Evolutionary conservation across 1,140 invertebrate species (phyloP).

Genomic region (Drosophila teissieri): DNA sequence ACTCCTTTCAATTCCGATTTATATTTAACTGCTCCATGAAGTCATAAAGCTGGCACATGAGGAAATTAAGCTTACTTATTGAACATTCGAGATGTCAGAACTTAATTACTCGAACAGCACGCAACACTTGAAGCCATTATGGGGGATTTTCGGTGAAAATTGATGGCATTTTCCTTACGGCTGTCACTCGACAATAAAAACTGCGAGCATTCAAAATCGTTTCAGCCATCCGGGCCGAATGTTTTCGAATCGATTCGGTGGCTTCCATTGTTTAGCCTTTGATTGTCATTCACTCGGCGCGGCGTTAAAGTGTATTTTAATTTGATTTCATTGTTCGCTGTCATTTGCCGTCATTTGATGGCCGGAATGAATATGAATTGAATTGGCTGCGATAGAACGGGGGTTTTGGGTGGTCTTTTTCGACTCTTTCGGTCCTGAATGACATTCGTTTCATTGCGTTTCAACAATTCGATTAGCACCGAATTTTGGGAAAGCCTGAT

Average conservation of each 20-base stretch:
- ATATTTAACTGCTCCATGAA: slow-evolving; percentile 5
- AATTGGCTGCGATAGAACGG: slow-evolving; percentile 24
- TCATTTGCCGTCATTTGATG: slow-evolving; percentile 68
- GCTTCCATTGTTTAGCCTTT: slow-evolving; percentile 76
- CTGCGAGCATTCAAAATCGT: slow-evolving; percentile 7
- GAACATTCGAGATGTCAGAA: slow-evolving; percentile 40
- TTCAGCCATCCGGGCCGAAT: not conserved
- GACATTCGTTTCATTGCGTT: slow-evolving; percentile 60
- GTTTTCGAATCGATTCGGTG: slow-evolving; percentile 30
- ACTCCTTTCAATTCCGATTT: slow-evolving; percentile 13
- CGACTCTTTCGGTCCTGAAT: slow-evolving; percentile 30
- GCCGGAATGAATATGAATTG: slow-evolving; percentile 79
- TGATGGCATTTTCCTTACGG: slow-evolving; percentile 41
- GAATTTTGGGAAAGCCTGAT: slow-evolving; percentile 14
- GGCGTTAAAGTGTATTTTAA: slow-evolving; percentile 80
- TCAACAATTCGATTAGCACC: slow-evolving; percentile 61
- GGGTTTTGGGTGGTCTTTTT: not conserved
- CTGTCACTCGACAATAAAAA: slow-evolving; percentile 45
- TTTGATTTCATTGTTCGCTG: slow-evolving; percentile 82
- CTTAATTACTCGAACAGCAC: slow-evolving; percentile 63
- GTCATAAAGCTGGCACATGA: slow-evolving; percentile 42
- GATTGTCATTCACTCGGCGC: slow-evolving; percentile 69
- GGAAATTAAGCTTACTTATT: slow-evolving; percentile 61
- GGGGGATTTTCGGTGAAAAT: slow-evolving; percentile 44
- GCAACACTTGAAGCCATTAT: slow-evolving; percentile 55